These are phyloP conservation scores for Mallotus villosus DNA, from an alignment of 2,797 vertebrate genomes.

Conservation along the genomic window DNA sequence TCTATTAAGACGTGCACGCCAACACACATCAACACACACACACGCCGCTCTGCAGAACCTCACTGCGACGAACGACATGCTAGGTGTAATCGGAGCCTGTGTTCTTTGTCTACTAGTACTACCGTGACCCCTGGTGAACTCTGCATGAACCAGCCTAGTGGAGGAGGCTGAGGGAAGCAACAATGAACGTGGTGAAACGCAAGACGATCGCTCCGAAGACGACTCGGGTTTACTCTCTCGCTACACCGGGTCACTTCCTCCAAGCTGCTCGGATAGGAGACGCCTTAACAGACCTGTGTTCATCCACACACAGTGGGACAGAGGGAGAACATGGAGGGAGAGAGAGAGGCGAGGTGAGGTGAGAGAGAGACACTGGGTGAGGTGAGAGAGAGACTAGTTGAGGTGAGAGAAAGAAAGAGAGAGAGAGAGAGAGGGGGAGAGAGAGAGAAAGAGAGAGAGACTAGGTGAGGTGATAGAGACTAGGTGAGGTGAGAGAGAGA, in stretches of 20 bases:
- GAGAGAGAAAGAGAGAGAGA: neutral
- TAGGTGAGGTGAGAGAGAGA: neutral
- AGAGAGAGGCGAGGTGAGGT: too few relatives aligned
- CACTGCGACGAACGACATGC: conserved; percentile 28
- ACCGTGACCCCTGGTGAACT: conserved; percentile 43
- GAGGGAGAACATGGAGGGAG: neutral
- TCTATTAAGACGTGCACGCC: neutral
- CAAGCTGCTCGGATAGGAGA: neutral
- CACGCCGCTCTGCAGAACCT: neutral
- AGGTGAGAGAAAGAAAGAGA: neutral
- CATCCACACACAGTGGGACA: neutral
- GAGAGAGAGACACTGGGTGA: too few relatives aligned
- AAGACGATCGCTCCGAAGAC: neutral
- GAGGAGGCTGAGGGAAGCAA: neutral
- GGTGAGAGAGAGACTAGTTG: neutral
- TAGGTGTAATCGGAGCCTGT: conserved; percentile 29
- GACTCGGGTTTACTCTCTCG: neutral
- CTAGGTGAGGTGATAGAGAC: neutral
- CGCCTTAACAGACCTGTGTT: neutral
- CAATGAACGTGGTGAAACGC: neutral
- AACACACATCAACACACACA: neutral
- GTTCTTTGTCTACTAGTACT: conserved; percentile 33
- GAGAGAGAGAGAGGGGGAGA: neutral
- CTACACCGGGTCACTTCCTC: neutral
- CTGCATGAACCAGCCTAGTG: conserved; percentile 33